Evolutionary conservation across 2,888 invertebrate species (phyloP), one percentile per base, ranked within the genome.

Genomic region (Drosophila stalkeri): DNA sequence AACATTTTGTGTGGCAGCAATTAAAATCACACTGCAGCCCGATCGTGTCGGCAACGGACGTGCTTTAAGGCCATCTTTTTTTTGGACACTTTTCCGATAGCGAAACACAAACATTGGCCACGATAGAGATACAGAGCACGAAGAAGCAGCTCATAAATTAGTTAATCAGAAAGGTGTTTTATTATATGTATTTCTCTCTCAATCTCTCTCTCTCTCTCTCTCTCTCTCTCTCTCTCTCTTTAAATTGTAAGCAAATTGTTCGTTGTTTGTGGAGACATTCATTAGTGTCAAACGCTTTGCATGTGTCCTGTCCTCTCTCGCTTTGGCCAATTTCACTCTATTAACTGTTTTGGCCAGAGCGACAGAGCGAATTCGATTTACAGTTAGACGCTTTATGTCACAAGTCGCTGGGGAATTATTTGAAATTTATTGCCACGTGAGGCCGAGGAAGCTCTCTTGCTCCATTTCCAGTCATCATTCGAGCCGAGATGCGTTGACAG

Each of bases 1-100:
- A 85, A 86, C 77, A 90, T 90, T 90, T 89, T 90, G 86, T 90
- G 90, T 90, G 71, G 65, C 77, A 75, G 90, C 86, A 87, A 87
- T 90, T 90, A 90, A 90, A 87, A 87, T 90, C 89, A 81, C 87
- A 89, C 67, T 61, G 72, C 71, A 79, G 46, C 46, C 14, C 63
- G 68, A 79, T 18, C 66, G 51, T 49, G 43, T 72, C 49, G 12
- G 41, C 64, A 65, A 80, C 52, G 59, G 76, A 75, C 75, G 75
- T 77, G 79, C 70, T 66, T 44, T 35, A 44, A 27, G 44, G 44
- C 57, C 57, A 41, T 27, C 33, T 33, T 33, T 49, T 27, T 35
- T 31, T 39, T 27, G 14, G 27, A 18, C 23, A 44, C 20, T 44
- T 61, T 23, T 14, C 33, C 64, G 65, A 52, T 66, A 66, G 65